Percentiles rank a stretch among this genome's conserved stretches.
These are phyloP conservation scores for Hypena proboscidalis DNA, from an alignment of 2,888 invertebrate genomes.

Conservation along the genomic window DNA sequence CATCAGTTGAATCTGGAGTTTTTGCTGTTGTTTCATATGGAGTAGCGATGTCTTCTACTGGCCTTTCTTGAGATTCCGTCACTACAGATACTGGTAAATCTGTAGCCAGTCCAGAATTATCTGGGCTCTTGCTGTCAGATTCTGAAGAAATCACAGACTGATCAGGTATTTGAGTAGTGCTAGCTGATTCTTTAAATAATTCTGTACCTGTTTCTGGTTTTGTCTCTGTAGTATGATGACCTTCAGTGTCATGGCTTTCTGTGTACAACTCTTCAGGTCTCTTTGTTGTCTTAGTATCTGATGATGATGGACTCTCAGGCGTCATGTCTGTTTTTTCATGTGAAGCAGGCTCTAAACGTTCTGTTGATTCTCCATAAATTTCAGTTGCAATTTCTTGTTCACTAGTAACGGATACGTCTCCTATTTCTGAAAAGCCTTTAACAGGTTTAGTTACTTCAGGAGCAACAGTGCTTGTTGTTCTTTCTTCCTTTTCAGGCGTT, in stretches of 20 bases:
- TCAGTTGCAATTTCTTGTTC: constrained; percentile 19
- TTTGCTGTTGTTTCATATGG: constrained; percentile 22
- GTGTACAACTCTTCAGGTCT: constrained; percentile 1
- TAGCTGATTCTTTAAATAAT: not conserved
- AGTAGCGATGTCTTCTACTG: constrained; percentile 12
- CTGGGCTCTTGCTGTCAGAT: constrained; percentile 13
- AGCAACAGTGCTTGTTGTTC: constrained; percentile 18
- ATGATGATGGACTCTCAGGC: no score
- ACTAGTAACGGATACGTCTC: constrained; percentile 25
- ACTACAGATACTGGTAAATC: constrained; percentile 14
- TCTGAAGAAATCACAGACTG: constrained; percentile 12
- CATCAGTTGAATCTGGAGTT: constrained; percentile 9
- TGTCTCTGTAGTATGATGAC: not conserved
- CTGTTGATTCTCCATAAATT: constrained; percentile 22
- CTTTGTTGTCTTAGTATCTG: constrained; percentile 10
- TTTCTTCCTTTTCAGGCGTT: constrained; percentile 17
- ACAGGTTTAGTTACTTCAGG: constrained; percentile 24
- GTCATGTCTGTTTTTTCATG: constrained; percentile 22
- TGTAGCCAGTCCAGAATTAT: constrained; percentile 15
- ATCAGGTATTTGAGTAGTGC: constrained; percentile 8
- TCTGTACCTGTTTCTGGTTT: not conserved
- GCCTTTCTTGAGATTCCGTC: constrained; percentile 16
- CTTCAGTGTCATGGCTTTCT: constrained; percentile 2
- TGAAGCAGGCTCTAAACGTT: constrained; percentile 9
- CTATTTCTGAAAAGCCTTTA: constrained; percentile 25